Base-by-base conservation (phyloP, 2,797 vertebrate genomes). In the Diplodus puntazzo region DNA sequence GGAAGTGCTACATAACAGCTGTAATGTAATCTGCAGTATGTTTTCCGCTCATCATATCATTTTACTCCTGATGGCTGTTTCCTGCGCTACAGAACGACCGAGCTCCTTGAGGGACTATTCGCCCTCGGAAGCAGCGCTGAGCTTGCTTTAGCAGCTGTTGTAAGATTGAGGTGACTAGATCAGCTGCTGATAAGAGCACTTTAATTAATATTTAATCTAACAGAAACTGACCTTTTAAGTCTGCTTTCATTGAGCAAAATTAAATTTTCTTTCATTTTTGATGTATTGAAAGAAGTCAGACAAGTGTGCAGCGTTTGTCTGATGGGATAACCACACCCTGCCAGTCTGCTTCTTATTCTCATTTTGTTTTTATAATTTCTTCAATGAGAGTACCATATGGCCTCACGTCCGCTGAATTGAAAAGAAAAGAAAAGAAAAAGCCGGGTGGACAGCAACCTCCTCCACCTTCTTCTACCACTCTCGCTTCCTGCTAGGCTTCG, bases 381-480 rank as follows among this genome's bases (percentile, higher is more conserved):
- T 87, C 87, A 92, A 92, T 87, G 88, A 90, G 89, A 88, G 83
- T 71, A 91, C 93, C 94, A 95, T 94, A 92, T 95, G 94, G 86
- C 81, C 81, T 69, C 61, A 23, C 71, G 83, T 86, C 72, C 69
- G 79, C 69, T 80, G 77, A 89, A 78, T 43, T 68, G 46, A 74
- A 43, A 25, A 57, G 18, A 11, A 20, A 14, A 23, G 68, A 50
- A 49, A 20, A 34, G 8, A 55, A 34, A 78, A 73, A 70, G 27
- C 21, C 58, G 79, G 58, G 34, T 83, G 52, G 81, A 74, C 65
- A 20, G 39, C 75, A 75, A 77, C 77, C 63, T 67, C 54, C 73
- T 86, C 83, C 82, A 46, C 67, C 81, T 73, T 69, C 83, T 76
- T 65, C 50, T 54, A 80, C 79, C 55, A 64, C 70, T 79, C 73